Percentiles rank a stretch among this genome's conserved stretches.
Conservation (phyloP, 2,888 invertebrate genomes). For the Julus scandinavius region DNA sequence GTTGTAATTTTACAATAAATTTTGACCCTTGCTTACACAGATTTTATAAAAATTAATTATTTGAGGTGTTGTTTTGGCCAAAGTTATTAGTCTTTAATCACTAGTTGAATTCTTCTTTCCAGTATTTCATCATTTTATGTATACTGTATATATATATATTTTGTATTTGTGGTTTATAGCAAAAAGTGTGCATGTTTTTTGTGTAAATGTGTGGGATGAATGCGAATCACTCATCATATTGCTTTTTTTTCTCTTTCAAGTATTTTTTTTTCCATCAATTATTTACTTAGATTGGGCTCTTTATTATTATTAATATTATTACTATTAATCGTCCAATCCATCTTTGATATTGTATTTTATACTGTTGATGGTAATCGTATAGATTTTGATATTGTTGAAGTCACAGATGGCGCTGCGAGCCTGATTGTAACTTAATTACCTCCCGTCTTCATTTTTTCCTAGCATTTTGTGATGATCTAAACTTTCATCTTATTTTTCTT, state of each 20-base stretch:
- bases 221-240: conserved; percentile 10
- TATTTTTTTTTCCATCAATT: conserved; percentile 23
- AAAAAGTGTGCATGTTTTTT: background rate
- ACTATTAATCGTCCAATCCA: background rate
- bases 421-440: background rate
- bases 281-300: conserved; percentile 36
- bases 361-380: conserved; percentile 11
- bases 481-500: background rate
- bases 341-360: conserved; percentile 1
- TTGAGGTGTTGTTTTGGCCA: background rate
- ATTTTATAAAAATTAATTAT: background rate
- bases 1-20: background rate
- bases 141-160: background rate
- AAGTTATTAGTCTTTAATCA: background rate
- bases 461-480: background rate
- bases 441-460: background rate
- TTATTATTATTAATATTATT: conserved; percentile 20
- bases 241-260: background rate
- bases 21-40: background rate
- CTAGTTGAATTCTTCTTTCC: background rate
- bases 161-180: background rate
- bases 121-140: background rate
- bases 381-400: conserved; percentile 10
- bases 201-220: background rate
- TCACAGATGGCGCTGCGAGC: conserved; percentile 1